Evolutionary conservation across 2,113 vertebrate genomes (phyloP).

Genomic region (Leptosomus discolor): DNA sequence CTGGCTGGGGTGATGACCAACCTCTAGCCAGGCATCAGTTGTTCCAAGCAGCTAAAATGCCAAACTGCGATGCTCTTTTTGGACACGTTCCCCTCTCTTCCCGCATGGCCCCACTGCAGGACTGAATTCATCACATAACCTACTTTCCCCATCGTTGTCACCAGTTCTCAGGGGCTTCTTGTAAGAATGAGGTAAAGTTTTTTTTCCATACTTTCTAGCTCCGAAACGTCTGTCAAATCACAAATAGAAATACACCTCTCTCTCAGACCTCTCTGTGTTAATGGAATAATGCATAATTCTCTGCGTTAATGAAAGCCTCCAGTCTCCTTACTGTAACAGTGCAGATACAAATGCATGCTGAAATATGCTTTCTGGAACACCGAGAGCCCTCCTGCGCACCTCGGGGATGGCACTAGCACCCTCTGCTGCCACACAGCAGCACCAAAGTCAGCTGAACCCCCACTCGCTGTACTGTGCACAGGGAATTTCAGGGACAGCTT

Average conservation of each 20-base stretch:
- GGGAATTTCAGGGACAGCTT: not conserved
- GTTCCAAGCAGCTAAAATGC: not conserved
- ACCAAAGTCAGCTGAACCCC: not conserved
- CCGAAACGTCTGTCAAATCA: not conserved
- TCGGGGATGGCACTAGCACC: conserved; percentile 29
- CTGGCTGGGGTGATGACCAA: not conserved
- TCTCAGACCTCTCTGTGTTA: not conserved
- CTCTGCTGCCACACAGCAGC: conserved; percentile 44
- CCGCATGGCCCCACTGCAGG: not conserved
- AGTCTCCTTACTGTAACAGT: not conserved
- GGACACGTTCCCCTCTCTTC: fast-evolving
- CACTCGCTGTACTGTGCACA: not conserved
- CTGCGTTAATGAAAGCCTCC: not conserved
- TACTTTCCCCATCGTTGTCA: not conserved
- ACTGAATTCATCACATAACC: not conserved
- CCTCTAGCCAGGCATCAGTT: not conserved
- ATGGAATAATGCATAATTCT: not conserved
- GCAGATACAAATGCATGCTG: fast-evolving
- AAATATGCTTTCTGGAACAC: not conserved
- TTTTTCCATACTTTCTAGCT: not conserved
- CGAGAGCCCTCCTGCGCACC: not conserved
- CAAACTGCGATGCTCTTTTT: not conserved
- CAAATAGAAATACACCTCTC: not conserved
- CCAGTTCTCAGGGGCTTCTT: not conserved
- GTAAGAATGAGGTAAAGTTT: not conserved